These are phyloP conservation scores for Agonopterix subpropinquella DNA, from an alignment of 2,888 invertebrate genomes.

Conservation along the genomic window DNA sequence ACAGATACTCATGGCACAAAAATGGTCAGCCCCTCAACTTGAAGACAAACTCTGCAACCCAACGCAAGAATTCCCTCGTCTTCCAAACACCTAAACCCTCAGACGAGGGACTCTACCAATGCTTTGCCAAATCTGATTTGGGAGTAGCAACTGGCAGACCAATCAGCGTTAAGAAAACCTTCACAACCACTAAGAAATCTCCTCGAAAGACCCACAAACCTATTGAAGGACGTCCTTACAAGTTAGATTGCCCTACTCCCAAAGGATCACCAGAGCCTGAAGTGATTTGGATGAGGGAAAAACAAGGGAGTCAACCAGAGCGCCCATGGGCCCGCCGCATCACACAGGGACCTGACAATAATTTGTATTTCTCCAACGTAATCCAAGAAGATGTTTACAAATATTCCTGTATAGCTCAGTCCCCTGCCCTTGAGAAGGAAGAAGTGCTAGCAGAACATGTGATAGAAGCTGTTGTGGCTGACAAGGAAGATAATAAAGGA, in stretches of 20 bases:
- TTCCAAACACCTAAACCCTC: constrained; percentile 36
- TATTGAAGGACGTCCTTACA: constrained; percentile 43
- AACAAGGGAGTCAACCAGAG: constrained; percentile 22
- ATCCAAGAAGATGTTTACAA: constrained; percentile 40
- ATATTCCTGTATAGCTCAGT: constrained; percentile 47
- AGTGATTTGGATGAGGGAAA: constrained; percentile 43
- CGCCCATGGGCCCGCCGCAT: constrained; percentile 32
- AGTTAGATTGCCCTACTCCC: constrained; percentile 43
- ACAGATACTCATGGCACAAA: constrained; percentile 51
- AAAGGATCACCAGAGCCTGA: constrained; percentile 47
- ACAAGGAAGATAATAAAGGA: constrained; percentile 26
- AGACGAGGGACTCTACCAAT: constrained; percentile 50
- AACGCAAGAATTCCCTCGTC: constrained; percentile 38
- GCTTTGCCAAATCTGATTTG: constrained; percentile 34
- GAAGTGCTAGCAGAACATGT: constrained; percentile 44
- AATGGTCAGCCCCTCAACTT: constrained; percentile 32
- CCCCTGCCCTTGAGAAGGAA: constrained; percentile 34
- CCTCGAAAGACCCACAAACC: constrained; percentile 11
- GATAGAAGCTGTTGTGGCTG: constrained; percentile 31
- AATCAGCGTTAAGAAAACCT: constrained; percentile 34
- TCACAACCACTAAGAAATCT: constrained; percentile 33
- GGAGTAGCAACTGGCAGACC: constrained; percentile 43
- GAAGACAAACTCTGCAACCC: constrained; percentile 18
- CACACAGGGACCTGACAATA: constrained; percentile 43
- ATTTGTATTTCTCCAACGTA: constrained; percentile 48